Conservation (phyloP, 1,140 invertebrate genomes). For the Papilio polytes region DNA sequence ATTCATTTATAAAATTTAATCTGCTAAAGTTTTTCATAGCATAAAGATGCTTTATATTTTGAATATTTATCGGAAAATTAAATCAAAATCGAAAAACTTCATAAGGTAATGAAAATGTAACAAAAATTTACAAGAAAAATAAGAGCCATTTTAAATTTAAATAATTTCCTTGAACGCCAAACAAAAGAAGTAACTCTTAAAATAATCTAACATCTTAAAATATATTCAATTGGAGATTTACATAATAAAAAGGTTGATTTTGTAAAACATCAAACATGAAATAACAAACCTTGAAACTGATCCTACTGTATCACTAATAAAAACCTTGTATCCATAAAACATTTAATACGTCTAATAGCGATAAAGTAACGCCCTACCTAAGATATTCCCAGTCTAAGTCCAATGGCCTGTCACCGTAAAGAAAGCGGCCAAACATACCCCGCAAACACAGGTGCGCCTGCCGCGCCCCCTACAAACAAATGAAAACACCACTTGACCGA, state of each 20-base stretch:
- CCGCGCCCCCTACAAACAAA: slow-evolving; percentile 57
- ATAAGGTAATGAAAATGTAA: not conserved
- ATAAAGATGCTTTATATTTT: not conserved
- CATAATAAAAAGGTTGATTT: too few species aligned
- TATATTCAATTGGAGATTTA: too few species aligned
- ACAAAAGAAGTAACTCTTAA: too few species aligned
- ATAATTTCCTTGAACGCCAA: too few species aligned
- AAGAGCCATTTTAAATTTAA: too few species aligned
- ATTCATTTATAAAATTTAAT: slow-evolving; percentile 1
- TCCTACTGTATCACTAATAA: not conserved
- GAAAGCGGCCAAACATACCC: slow-evolving; percentile 68
- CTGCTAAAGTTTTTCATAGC: not conserved
- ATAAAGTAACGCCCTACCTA: slow-evolving; percentile 30
- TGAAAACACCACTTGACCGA: slow-evolving; percentile 70
- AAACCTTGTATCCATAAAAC: slow-evolving; percentile 9
- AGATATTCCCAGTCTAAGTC: slow-evolving; percentile 37
- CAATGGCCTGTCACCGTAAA: slow-evolving; percentile 67
- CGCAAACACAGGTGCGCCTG: slow-evolving; percentile 71
- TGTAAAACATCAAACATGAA: not conserved
- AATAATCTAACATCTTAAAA: too few species aligned
- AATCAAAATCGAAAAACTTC: not conserved
- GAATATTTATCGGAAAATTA: not conserved
- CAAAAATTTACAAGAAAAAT: too few species aligned
- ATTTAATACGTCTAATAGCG: slow-evolving; percentile 24
- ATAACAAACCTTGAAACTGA: not conserved